Evolutionary conservation across 2,888 invertebrate genomes (phyloP).

Genomic region (Trachelus tabidus): DNA sequence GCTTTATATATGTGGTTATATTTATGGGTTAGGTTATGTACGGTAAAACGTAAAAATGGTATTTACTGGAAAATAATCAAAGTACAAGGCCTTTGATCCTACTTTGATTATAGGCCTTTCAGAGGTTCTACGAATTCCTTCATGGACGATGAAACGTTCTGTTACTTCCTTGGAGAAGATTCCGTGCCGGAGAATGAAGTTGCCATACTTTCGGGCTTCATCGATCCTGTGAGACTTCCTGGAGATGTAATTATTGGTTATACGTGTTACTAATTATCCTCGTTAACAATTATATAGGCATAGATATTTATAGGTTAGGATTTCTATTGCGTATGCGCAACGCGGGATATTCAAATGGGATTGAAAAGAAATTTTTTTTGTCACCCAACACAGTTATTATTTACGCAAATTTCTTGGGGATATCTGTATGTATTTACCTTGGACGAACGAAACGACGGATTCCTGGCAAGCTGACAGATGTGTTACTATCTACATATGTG

Average conservation of each 20-base stretch:
- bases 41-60: not conserved
- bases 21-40: not conserved
- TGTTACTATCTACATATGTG: not conserved
- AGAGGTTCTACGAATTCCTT: not conserved
- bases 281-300: not conserved
- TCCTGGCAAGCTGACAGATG: constrained; percentile 36
- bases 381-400: not conserved
- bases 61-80: not conserved
- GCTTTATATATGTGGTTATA: not conserved
- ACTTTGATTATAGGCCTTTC: not conserved
- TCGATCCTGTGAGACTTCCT: no score
- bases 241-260: no score
- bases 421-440: not conserved
- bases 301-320: not conserved
- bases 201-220: no score
- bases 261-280: not conserved
- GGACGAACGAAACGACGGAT: constrained; percentile 13
- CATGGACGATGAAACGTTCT: not conserved
- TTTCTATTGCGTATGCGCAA: not conserved
- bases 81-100: not conserved
- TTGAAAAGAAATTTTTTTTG: not conserved
- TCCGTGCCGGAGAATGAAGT: no score
- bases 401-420: not conserved
- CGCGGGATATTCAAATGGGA: not conserved
- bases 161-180: no score